Conservation (phyloP, 2,113 vertebrate species). For the Pithys albifrons region DNA sequence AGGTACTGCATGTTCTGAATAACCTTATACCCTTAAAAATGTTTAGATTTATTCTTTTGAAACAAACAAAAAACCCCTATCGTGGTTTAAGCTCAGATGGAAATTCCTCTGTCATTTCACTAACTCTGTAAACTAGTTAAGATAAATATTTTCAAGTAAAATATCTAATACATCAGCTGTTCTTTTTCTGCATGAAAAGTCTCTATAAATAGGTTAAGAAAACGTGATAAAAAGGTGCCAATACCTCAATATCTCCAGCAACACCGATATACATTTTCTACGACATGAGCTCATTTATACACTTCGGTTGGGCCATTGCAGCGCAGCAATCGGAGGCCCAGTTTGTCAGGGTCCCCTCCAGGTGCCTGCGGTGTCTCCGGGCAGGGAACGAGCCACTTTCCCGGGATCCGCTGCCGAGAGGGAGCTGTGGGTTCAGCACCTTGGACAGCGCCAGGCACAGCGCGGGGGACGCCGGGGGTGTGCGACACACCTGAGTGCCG, state of each 20-base stretch:
- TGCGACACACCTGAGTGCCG: accelerated
- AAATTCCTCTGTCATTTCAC: not conserved
- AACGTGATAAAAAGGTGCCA: accelerated
- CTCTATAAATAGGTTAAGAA: not conserved
- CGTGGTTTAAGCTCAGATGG: not conserved
- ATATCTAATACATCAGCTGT: not conserved
- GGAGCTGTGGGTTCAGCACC: conserved; percentile 7
- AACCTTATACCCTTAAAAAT: not conserved
- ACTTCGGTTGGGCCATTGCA: accelerated
- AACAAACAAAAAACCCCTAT: not conserved
- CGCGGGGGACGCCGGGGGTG: not conserved
- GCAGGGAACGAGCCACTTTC: accelerated
- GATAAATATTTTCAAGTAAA: not conserved
- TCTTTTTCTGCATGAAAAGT: not conserved
- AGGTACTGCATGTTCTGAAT: not conserved
- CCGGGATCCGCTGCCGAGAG: accelerated
- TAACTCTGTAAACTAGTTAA: not conserved
- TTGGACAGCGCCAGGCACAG: not conserved
- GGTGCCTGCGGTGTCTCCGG: not conserved
- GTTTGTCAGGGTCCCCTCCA: accelerated
- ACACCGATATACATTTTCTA: not conserved
- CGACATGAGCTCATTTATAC: not conserved
- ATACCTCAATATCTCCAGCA: not conserved
- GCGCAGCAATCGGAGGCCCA: not conserved
- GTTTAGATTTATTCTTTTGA: not conserved